A percentile compares a stretch with the other conserved stretches of the same genome.
Evolutionary conservation across 23 tunicate species (phyloP).

Genomic region (Ascidia mentula): DNA sequence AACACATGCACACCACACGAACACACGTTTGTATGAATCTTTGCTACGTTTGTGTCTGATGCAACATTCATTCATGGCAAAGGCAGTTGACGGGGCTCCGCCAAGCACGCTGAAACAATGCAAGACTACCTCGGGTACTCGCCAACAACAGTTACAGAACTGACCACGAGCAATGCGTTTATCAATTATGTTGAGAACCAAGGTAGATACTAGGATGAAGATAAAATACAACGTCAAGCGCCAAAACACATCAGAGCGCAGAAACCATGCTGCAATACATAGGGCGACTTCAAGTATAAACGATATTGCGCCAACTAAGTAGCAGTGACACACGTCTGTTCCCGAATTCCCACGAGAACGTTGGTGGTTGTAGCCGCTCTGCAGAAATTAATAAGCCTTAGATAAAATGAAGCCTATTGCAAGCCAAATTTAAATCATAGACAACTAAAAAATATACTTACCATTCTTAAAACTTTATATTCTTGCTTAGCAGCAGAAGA

Average conservation of each 20-base stretch:
- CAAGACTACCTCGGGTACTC: neutral
- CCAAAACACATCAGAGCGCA: neutral
- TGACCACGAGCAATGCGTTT: neutral
- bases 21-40: neutral
- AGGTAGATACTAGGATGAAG: neutral
- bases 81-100: neutral
- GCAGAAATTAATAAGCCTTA: neutral
- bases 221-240: neutral
- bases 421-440: too few relatives aligned
- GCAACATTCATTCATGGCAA: neutral
- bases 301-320: neutral
- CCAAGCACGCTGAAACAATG: neutral
- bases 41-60: neutral
- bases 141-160: neutral
- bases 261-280: neutral
- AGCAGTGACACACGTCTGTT: neutral
- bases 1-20: neutral
- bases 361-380: neutral
- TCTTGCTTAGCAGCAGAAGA: too few relatives aligned
- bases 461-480: neutral
- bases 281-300: neutral
- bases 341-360: neutral
- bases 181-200: neutral
- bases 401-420: neutral
- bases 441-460: too few relatives aligned